Base-by-base conservation (phyloP, 2,797 vertebrate species). In the Anniella stebbinsi region DNA sequence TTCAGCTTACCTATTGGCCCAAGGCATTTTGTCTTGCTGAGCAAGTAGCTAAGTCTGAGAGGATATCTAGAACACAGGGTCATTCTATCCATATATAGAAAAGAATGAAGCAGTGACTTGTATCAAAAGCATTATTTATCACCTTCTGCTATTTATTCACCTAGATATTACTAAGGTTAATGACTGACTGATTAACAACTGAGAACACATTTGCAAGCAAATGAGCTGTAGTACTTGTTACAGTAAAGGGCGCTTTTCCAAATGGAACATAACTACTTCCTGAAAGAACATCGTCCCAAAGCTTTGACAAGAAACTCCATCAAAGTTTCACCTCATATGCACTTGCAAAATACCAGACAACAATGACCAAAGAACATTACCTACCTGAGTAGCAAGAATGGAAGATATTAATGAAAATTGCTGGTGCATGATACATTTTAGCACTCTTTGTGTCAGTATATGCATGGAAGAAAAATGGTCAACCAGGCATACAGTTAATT, bases 131-230 rank as follows among this genome's bases (percentile, higher is more conserved):
- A 80, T 75, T 89, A 0, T 82, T 89, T 48, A 30, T 57, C 69
- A 75, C 54, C 83, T 70, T 45, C 80, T 69, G 11, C 4, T 83
- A 86, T 91, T 94, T 89, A 76, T 84, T 95, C 93, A 95, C 89
- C 87, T 94, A 94, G 92, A 94, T 96, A 92, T 95, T 94, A 89
- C 86, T 48, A 96, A 95, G 93, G 94, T 95, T 97, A 96, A 96
- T 96, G 93, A 95, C 92, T 94, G 87, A 91, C 94, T 94, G 95
- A 96, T 96, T 96, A 96, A 96, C 93, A 96, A 91, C 89, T 93
- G 91, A 93, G 89, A 96, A 93, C 80, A 78, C 89, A 94, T 96
- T 96, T 96, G 89, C 93, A 93, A 95, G 87, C 91, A 95, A 97
- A 92, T 95, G 94, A 96, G 93, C 93, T 97, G 75, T 88, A 96